Evolutionary conservation across 2,888 invertebrate genomes (phyloP).

Genomic region (Tetanocera ferruginea): DNA sequence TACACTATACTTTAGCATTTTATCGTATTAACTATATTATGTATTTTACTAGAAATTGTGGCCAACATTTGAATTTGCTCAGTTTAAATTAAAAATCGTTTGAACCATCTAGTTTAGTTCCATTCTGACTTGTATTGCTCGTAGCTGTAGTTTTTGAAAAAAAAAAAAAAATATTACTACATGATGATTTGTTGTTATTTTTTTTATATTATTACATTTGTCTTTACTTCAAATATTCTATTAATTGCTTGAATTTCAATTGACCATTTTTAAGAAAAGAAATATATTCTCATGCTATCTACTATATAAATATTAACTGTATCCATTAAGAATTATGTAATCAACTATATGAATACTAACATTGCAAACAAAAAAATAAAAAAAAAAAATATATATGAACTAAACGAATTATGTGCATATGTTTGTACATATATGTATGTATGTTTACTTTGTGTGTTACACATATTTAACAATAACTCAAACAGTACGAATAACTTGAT

Average conservation of each 20-base stretch:
- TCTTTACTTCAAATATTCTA: conserved; percentile 1
- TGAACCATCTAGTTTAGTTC: conserved; percentile 36
- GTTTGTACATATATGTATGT: conserved; percentile 3
- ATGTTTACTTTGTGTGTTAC: conserved; percentile 4
- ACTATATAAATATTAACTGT: conserved; percentile 6
- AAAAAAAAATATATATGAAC: neutral
- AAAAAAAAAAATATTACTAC: too few relatives aligned
- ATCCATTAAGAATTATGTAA: neutral
- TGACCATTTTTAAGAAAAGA: neutral
- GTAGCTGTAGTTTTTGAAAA: conserved; percentile 40
- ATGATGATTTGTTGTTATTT: conserved; percentile 23
- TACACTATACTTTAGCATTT: conserved; percentile 10
- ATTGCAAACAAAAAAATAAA: neutral
- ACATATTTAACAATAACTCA: conserved; percentile 25
- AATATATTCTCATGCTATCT: neutral
- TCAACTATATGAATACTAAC: neutral
- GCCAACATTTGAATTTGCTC: conserved; percentile 27
- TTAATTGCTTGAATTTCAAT: conserved; percentile 7
- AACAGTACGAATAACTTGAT: conserved; percentile 17
- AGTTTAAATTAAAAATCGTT: conserved; percentile 36
- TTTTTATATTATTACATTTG: conserved; percentile 13
- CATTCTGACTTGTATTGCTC: conserved; percentile 40
- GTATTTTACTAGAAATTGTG: conserved; percentile 10
- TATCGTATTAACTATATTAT: neutral
- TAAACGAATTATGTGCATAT: neutral